Base-by-base conservation (phyloP, 2,888 invertebrate species). In the Melanargia galathea region DNA sequence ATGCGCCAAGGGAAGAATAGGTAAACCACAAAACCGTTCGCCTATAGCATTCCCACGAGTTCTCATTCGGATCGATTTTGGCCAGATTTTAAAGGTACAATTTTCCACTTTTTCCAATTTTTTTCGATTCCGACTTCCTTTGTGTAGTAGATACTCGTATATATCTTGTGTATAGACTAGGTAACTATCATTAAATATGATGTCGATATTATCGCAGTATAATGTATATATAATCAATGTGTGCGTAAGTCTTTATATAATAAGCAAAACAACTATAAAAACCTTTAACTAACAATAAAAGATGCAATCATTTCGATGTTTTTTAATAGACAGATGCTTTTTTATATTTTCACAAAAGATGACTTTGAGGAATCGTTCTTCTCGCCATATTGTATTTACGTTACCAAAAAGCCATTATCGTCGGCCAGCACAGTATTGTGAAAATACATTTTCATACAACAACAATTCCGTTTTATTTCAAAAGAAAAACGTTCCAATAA, bases 401-500 rank as follows among this genome's bases (percentile, higher is more conserved):
- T 64, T 68, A 62, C 56, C 51, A 51, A 51, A 66, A 66, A 62
- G 57, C 64, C 49, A 66, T 64, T 66, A 66, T 64, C 66, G 59
- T 66, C 45, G 64, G 62, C 56, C 55, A 59, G 62, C 62, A 62
- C 48, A 40, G 62, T 66, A 59, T 66, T 66, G 64, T 64, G 67
- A 62, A 68, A 68, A 68, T 60, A 73, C 68, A 72, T 75, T 75
- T 81, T 78, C 75, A 72, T 77, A 77, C 76, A 79, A 78, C 74
- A 82, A 78, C 78, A 79, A 78, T 81, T 78, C 74, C 74, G 77
- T 86, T 84, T 82, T 79, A 80, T 82, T 80, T 78, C 73, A 78
- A 82, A 81, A 79, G 80, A 82, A 79, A 82, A 83, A 84, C 80
- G 83, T 78, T 81, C 80, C 80, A 82, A 85, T 86, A 85, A 83